These are phyloP conservation scores for Epizoanthus scotinus DNA, from an alignment of 92 coral and sea anemone genomes.

Conservation along the genomic window DNA sequence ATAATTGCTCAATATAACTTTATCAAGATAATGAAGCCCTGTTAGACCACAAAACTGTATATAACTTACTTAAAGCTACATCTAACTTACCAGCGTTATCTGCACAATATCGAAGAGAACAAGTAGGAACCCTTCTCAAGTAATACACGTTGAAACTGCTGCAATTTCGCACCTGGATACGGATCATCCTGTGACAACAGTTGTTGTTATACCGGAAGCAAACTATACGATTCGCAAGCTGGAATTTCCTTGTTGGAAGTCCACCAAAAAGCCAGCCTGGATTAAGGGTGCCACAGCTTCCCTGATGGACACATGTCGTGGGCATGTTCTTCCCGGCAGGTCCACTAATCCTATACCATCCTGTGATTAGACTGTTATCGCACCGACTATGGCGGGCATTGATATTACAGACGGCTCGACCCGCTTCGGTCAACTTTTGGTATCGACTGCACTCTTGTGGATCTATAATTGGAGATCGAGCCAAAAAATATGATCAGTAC, in stretches of 20 bases:
- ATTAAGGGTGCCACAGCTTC: slow-evolving; percentile 33
- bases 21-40: no score
- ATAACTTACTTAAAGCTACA: no score
- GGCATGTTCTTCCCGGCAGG: slow-evolving; percentile 47
- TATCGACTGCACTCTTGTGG: no score
- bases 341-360: background rate
- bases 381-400: background rate
- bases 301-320: slow-evolving; percentile 7
- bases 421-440: no score
- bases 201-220: slow-evolving; percentile 23
- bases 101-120: slow-evolving; percentile 20
- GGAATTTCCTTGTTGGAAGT: slow-evolving; percentile 30
- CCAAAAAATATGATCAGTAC: no score
- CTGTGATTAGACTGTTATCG: background rate
- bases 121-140: background rate
- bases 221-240: slow-evolving; percentile 6
- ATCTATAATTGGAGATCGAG: no score
- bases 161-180: slow-evolving; percentile 30
- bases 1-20: no score
- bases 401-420: no score
- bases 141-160: slow-evolving; percentile 21
- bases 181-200: slow-evolving; percentile 29
- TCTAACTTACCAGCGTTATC: no score
- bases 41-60: no score
- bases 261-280: slow-evolving; percentile 44